Base-by-base conservation (phyloP, 2,113 vertebrate species). In the Phyllopteryx taeniolatus region DNA sequence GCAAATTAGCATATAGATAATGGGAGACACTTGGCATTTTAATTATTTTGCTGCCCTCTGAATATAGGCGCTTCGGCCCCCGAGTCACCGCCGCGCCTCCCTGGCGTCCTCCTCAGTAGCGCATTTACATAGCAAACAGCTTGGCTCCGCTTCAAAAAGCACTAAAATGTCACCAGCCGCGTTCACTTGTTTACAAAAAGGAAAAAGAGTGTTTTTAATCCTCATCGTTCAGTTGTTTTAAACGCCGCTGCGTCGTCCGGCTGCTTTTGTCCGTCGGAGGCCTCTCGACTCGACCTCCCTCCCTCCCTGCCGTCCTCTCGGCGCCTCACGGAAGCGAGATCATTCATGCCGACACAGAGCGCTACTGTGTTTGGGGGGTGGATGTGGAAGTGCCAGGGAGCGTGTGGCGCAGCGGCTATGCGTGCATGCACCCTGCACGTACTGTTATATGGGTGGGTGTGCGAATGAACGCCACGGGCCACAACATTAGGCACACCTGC, bases 1-100 rank as follows among this genome's bases (percentile, higher is more conserved):
- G 75, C 75, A 84, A 86, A 91, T 91, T 89, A 89, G 85, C 91
- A 90, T 89, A 89, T 85, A 88, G 83, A 90, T 90, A 89, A 91
- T 88, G 74, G 79, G 78, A 87, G 86, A 85, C 83, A 89, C 79
- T 91, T 88, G 85, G 87, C 84, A 84, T 88, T 91, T 88, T 88
- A 90, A 92, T 91, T 89, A 88, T 84, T 85, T 83, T 72, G 70
- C 82, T 88, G 88, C 78, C 88, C 88, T 90, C 44, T 79, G 82
- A 87, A 81, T 82, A 72, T 79, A 77, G 35, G 77, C 69, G 43
- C 84, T 87, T 85, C 72, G 78, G 85, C 88, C 83, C 70, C 61
- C 2, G 64, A 66, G 86, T 90, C 84, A 8, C 80, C 80, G 76
- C 78, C 67, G 83, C 84, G 77, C 83, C 81, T 85, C 76, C 76